Conservation (phyloP, 1,140 invertebrate species). For the Condylostylus longicornis region DNA sequence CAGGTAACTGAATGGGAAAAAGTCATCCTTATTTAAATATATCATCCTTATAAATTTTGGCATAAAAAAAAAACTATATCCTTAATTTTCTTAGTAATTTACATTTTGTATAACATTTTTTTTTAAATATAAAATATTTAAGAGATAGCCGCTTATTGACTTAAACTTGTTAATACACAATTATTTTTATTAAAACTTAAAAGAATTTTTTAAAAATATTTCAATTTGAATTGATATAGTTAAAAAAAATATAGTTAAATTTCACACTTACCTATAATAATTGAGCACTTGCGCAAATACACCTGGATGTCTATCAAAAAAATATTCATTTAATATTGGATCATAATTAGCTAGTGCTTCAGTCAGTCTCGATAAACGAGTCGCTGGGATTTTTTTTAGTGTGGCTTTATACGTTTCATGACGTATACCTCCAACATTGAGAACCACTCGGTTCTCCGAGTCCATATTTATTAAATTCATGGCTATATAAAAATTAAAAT, state of each 20-base stretch:
- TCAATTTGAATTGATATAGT: not conserved
- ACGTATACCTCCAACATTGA: conserved; percentile 95
- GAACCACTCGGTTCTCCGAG: conserved; percentile 90
- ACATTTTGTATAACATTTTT: no score
- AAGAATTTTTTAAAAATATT: not conserved
- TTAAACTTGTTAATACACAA: not conserved
- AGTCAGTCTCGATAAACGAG: conserved; percentile 72
- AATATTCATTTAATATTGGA: conserved; percentile 93
- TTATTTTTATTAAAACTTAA: not conserved
- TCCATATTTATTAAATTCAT: conserved; percentile 78
- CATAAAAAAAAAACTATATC: no score
- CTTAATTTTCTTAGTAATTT: no score
- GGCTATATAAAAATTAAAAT: no score
- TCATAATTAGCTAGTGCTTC: conserved; percentile 89
- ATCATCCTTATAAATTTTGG: no score
- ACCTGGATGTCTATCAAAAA: conserved; percentile 95
- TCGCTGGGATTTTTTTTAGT: conserved; percentile 88
- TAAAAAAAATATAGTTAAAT: not conserved
- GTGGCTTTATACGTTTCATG: conserved; percentile 92
- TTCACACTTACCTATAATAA: conserved; percentile 56
- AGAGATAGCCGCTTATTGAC: not conserved
- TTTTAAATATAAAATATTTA: no score
- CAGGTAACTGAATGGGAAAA: no score
- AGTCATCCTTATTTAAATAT: no score
- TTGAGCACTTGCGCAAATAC: conserved; percentile 91